Evolutionary conservation across 2,888 invertebrate genomes (phyloP).

Genomic region (Melinopterus prodromus): DNA sequence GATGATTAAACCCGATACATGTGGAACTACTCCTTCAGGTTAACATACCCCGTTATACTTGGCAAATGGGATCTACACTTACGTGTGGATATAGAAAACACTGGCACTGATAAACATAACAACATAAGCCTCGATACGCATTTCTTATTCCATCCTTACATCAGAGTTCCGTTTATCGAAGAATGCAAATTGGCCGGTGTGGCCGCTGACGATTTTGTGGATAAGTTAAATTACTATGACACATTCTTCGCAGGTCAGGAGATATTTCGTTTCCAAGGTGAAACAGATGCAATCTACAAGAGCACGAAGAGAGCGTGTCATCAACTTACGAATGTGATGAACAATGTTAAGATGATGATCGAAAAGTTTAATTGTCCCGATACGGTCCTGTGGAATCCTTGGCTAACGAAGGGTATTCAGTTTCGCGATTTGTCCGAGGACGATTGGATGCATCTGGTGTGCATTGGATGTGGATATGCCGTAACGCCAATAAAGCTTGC

Average conservation of each 20-base stretch:
- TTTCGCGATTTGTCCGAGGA: background rate
- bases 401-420: background rate
- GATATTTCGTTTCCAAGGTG: background rate
- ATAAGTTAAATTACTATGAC: background rate
- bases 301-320: slow-evolving; percentile 6
- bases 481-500: background rate
- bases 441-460: background rate
- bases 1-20: slow-evolving; percentile 36
- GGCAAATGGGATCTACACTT: slow-evolving; percentile 29
- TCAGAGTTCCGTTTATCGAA: slow-evolving; percentile 10
- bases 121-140: background rate
- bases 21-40: slow-evolving; percentile 40
- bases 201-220: background rate
- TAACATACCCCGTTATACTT: slow-evolving; percentile 37
- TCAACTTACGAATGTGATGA: slow-evolving; percentile 10
- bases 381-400: slow-evolving; percentile 20
- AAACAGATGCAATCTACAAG: slow-evolving; percentile 12
- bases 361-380: slow-evolving; percentile 17
- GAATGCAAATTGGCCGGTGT: slow-evolving; percentile 6
- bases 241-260: background rate
- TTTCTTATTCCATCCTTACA: slow-evolving; percentile 13
- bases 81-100: background rate
- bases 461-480: background rate
- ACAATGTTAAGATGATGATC: slow-evolving; percentile 10
- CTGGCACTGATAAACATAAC: background rate